phyloP scores from a whole-genome alignment of 92 coral and sea anemone genomes.

The Parazoanthus atlanticus region DNA sequence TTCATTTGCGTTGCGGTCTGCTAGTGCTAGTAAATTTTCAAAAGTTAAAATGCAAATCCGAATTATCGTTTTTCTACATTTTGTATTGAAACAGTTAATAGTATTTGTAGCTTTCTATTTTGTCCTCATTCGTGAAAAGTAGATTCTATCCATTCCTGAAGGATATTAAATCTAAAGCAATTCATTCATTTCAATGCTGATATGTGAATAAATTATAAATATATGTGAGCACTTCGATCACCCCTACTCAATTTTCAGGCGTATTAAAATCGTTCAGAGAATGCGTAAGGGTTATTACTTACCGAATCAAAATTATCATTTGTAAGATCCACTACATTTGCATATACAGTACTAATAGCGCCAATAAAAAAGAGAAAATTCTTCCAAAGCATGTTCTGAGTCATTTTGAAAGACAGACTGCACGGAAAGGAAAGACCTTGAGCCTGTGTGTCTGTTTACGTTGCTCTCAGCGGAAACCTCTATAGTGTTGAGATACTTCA shows the following conservation, averaged over 20 bases:
- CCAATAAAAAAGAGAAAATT: background rate
- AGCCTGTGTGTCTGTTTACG: background rate
- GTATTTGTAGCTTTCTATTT: background rate
- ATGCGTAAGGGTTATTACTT: slow-evolving; percentile 9
- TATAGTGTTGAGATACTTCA: background rate
- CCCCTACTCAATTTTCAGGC: too few species aligned
- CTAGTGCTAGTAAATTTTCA: background rate
- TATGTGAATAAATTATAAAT: too few species aligned
- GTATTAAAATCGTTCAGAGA: too few species aligned
- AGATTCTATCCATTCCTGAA: too few species aligned
- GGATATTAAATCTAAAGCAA: too few species aligned
- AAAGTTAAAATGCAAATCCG: background rate
- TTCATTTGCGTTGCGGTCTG: too few species aligned
- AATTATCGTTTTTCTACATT: background rate
- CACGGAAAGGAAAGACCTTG: background rate
- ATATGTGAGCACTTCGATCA: too few species aligned
- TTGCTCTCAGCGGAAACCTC: background rate
- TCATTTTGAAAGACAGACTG: background rate
- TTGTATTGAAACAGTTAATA: background rate
- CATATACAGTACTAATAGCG: slow-evolving; percentile 35
- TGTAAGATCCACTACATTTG: slow-evolving; percentile 75
- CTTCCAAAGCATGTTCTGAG: background rate
- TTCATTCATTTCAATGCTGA: too few species aligned
- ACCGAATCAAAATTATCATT: slow-evolving; percentile 84
- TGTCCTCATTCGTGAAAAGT: too few species aligned